These are phyloP conservation scores for Callimorpha dominula DNA, from an alignment of 2,888 invertebrate genomes.

Conservation along the genomic window DNA sequence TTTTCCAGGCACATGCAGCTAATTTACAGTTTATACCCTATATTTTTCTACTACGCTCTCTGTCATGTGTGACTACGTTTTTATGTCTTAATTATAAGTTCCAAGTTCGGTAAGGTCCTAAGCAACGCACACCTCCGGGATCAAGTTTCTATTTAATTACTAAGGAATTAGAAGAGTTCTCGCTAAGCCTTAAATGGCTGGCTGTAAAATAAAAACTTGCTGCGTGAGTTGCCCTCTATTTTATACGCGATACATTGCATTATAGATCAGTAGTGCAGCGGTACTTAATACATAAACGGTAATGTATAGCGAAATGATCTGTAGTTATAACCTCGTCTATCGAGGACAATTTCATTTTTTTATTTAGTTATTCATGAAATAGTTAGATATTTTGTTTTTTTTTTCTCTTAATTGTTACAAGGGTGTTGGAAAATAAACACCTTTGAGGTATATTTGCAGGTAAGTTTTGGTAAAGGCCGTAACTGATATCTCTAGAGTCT, in stretches of 20 bases:
- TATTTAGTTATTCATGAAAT: neutral
- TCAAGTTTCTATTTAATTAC: slow-evolving; percentile 78
- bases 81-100: slow-evolving; percentile 61
- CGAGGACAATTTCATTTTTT: slow-evolving; percentile 36
- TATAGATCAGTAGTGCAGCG: slow-evolving; percentile 2
- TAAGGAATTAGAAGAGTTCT: slow-evolving; percentile 76
- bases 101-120: slow-evolving; percentile 52
- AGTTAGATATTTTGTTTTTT: too few species aligned
- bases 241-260: slow-evolving; percentile 30
- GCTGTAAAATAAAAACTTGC: slow-evolving; percentile 59
- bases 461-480: too few species aligned
- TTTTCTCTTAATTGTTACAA: too few species aligned
- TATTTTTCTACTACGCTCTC: too few species aligned
- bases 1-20: too few species aligned
- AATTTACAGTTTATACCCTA: too few species aligned
- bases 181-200: slow-evolving; percentile 55
- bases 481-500: too few species aligned
- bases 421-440: too few species aligned
- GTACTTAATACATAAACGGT: slow-evolving; percentile 20
- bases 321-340: slow-evolving; percentile 15
- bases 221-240: slow-evolving; percentile 46
- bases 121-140: slow-evolving; percentile 52
- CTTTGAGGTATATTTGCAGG: too few species aligned
- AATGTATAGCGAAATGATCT: slow-evolving; percentile 23
- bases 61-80: slow-evolving; percentile 40